Evolutionary conservation across 2,888 invertebrate genomes (phyloP), one percentile per base, ranked within the genome.

Genomic region (Melolontha melolontha): DNA sequence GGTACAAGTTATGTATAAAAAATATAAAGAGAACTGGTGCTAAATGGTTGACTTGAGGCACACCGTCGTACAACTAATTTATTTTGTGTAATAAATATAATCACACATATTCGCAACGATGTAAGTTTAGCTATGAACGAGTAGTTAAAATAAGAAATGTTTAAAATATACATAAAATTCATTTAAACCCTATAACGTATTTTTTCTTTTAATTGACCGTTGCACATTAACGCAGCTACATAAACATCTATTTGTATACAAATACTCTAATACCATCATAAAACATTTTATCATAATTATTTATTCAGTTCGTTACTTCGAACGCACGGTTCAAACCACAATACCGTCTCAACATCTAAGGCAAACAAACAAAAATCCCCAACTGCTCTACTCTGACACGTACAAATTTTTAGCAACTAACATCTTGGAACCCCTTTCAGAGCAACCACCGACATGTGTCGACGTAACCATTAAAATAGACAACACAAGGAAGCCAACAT

Each of bases 301-400:
- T 54, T 40, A 54, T 54, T 54, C 40, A 54, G 40, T 39, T 40
- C 29, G 40, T 54, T 29, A 16, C 12, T 40, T 17, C 54, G 52
- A 51, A 51, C 52, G 34, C 52, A 16, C 39, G 52, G 29, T 54
- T 17, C 8, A 54, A 54, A 54, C 54, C 54, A 39, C 54, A 54
- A 29, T 14, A 40, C 54, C 54, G 16, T 54, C 54, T 14, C n/a
- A 39, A 17, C 40, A 39, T 27, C 29, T 27, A 29, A 44, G n/a
- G 59, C 59, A 59, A 59, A 59, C 59, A 59, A 27, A 44, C 44
- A 59, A 29, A 64, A 64, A 64, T 64, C 64, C 42, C 41, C 29
- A 8, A 22, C 51, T 42, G 64, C 17, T 17, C 51, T 39, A 27
- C 39, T 12, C 6, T 6, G 52, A 39, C 64, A 64, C 64, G 64